These are phyloP conservation scores for Epinephelus awoara DNA, from an alignment of 2,797 vertebrate species.

Conservation along the genomic window DNA sequence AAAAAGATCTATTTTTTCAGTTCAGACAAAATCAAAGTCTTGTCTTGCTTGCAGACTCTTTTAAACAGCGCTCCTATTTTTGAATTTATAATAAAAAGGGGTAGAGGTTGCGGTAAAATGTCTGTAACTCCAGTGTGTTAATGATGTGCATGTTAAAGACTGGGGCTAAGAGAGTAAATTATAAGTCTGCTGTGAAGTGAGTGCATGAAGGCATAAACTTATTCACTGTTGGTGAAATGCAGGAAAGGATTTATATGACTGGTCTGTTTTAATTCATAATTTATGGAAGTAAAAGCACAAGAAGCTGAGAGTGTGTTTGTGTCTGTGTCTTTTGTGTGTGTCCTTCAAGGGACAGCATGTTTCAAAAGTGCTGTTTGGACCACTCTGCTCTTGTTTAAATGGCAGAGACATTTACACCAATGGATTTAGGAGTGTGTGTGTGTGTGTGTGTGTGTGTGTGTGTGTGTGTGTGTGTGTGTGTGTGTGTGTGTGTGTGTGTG, in stretches of 20 bases:
- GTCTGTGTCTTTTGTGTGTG: conserved; percentile 28
- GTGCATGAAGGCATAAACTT: background rate
- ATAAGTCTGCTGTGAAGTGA: background rate
- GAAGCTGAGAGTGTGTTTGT: conserved; percentile 6
- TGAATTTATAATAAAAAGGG: too few relatives aligned
- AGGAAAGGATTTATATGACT: background rate
- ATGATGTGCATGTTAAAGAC: conserved; percentile 7
- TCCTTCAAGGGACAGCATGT: conserved; percentile 56
- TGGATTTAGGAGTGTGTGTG: conserved; percentile 49
- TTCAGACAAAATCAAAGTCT: background rate
- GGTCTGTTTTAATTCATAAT: conserved; percentile 22
- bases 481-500: conserved; percentile 74
- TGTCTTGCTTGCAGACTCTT: background rate
- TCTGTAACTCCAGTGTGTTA: background rate
- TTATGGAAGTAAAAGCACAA: conserved; percentile 23
- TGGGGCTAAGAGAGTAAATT: background rate
- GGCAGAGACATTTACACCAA: conserved; percentile 64
- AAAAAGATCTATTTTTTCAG: background rate
- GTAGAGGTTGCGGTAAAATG: background rate
- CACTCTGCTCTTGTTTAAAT: conserved; percentile 46
- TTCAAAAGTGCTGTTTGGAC: conserved; percentile 65
- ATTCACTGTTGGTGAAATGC: background rate
- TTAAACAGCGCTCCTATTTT: background rate
- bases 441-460: conserved; percentile 32
- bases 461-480: conserved; percentile 29